Evolutionary conservation across 64 coral and sea anemone genomes (phyloP).

Genomic region (Orbicella faveolata): DNA sequence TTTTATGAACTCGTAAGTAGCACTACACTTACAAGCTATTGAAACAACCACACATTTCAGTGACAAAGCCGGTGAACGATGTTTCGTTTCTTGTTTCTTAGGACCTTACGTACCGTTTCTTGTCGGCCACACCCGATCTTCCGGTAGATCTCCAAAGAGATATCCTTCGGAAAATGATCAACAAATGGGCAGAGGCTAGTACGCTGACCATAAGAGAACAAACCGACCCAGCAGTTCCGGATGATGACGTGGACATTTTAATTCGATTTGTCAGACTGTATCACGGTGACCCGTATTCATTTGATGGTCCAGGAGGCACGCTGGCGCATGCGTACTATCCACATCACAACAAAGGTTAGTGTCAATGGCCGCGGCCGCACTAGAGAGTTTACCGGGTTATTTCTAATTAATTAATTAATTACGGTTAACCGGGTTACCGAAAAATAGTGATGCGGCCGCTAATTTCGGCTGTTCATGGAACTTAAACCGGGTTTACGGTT

Average conservation of each 20-base stretch:
- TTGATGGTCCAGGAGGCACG: slow-evolving; percentile 53
- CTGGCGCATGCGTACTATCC: slow-evolving; percentile 70
- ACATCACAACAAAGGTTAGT: slow-evolving; percentile 42
- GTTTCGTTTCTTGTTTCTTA: background rate
- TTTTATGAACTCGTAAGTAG: no score
- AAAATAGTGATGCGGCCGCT: no score
- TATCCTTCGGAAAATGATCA: slow-evolving; percentile 28
- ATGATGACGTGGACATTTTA: slow-evolving; percentile 54
- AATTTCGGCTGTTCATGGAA: no score
- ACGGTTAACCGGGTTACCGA: no score
- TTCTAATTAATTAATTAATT: no score
- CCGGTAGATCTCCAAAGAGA: background rate
- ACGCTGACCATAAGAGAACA: slow-evolving; percentile 28
- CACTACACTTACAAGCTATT: no score
- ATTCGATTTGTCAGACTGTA: slow-evolving; percentile 14
- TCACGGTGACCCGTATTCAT: slow-evolving; percentile 50
- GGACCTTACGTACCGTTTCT: slow-evolving; percentile 30
- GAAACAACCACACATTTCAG: no score
- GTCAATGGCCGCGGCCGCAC: background rate
- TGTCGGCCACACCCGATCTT: slow-evolving; percentile 19
- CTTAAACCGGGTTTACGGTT: no score
- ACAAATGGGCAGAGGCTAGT: slow-evolving; percentile 36
- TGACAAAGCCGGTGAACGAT: background rate
- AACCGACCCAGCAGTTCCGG: background rate
- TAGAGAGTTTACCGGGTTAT: no score